Evolutionary conservation across 1,140 invertebrate genomes (phyloP).

Genomic region (Drosophila burlai): DNA sequence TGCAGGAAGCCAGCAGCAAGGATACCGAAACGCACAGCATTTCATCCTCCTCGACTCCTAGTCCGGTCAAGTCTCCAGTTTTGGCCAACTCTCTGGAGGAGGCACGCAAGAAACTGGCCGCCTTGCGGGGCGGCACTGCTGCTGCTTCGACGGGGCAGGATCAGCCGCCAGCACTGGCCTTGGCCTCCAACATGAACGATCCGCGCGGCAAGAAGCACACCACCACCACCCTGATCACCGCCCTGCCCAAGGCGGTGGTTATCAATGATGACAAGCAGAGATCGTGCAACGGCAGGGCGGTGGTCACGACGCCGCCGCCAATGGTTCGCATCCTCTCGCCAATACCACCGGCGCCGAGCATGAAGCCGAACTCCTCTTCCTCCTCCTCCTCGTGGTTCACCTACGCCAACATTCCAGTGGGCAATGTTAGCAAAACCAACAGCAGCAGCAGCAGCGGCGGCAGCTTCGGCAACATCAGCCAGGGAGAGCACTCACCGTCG

Average conservation of each 20-base stretch:
- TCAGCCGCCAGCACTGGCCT: slow-evolving; percentile 1
- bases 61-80: neutral
- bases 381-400: slow-evolving; percentile 2
- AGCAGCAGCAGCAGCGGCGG: neutral
- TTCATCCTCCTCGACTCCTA: neutral
- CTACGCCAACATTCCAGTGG: neutral
- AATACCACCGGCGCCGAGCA: slow-evolving; percentile 20
- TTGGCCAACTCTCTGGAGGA: slow-evolving; percentile 29
- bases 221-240: neutral
- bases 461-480: neutral
- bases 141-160: too few relatives aligned
- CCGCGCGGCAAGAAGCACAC: slow-evolving; percentile 51
- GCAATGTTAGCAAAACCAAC: neutral
- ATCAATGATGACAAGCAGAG: neutral
- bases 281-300: neutral
- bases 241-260: neutral
- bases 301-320: neutral
- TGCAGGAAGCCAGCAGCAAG: neutral
- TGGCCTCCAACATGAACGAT: slow-evolving; percentile 44
- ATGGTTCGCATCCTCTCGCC: slow-evolving; percentile 17
- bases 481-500: neutral
- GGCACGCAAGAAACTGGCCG: slow-evolving; percentile 67
- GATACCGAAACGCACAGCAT: neutral
- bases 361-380: neutral
- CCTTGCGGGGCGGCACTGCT: slow-evolving; percentile 1